These are phyloP conservation scores for Patiria miniata DNA, from an alignment of 35 echinoderm and acorn worm species.

Conservation along the genomic window DNA sequence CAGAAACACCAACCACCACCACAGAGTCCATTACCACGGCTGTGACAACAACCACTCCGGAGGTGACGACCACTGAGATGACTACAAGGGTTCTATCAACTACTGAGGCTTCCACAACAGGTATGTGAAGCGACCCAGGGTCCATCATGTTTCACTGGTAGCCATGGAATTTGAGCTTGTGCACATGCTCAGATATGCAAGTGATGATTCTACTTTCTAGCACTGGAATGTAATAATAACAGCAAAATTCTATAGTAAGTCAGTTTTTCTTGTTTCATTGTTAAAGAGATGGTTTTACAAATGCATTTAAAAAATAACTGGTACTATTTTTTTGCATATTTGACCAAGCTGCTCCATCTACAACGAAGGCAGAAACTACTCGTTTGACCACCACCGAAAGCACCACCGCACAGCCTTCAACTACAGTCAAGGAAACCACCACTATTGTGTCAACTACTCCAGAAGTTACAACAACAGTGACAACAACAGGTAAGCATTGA, in stretches of 20 bases:
- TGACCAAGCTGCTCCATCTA: neutral
- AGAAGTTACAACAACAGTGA: neutral
- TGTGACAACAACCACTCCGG: neutral
- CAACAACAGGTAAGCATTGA: neutral
- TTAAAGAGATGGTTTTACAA: neutral
- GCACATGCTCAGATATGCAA: neutral
- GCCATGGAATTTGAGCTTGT: neutral
- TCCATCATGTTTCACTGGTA: neutral
- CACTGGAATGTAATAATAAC: neutral
- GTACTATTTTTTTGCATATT: neutral
- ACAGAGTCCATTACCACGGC: neutral
- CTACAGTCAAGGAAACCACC: neutral
- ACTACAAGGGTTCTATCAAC: neutral
- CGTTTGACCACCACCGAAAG: neutral
- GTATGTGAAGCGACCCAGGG: neutral
- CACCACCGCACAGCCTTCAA: neutral
- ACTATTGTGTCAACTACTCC: neutral
- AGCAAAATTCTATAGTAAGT: neutral
- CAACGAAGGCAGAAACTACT: neutral
- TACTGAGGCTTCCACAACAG: neutral
- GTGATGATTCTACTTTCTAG: neutral
- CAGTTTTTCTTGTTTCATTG: neutral
- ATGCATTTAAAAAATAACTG: neutral
- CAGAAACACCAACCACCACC: neutral
- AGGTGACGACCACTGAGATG: neutral